Conservation (phyloP, 1,140 invertebrate genomes). For the Zaprionus tsacasi region DNA sequence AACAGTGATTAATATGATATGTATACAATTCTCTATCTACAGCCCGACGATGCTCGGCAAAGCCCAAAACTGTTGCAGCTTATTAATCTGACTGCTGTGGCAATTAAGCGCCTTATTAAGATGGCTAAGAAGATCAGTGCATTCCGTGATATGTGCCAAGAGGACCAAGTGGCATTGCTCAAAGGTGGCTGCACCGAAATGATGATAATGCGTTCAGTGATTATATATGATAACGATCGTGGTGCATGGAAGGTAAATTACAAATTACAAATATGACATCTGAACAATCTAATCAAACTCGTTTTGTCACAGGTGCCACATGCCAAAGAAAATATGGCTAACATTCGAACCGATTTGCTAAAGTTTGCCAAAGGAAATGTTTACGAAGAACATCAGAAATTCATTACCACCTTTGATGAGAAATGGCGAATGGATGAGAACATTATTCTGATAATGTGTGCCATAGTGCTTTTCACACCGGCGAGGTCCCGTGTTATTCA, state of each 20-base stretch:
- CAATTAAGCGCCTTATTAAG: constrained; percentile 94
- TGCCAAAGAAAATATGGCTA: constrained; percentile 88
- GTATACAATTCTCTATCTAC: constrained; percentile 40
- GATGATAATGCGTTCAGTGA: constrained; percentile 94
- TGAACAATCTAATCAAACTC: neutral
- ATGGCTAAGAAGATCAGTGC: constrained; percentile 95
- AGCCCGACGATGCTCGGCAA: constrained; percentile 86
- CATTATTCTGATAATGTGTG: constrained; percentile 94
- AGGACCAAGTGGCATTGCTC: constrained; percentile 94
- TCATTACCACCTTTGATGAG: constrained; percentile 92
- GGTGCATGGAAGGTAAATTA: constrained; percentile 91
- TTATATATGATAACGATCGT: constrained; percentile 93
- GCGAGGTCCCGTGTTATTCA: constrained; percentile 92
- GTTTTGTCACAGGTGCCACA: constrained; percentile 88
- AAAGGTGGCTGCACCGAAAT: constrained; percentile 92
- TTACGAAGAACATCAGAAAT: constrained; percentile 92
- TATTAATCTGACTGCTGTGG: constrained; percentile 95
- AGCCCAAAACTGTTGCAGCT: constrained; percentile 92
- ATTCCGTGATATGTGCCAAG: constrained; percentile 95
- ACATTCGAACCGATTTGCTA: constrained; percentile 92
- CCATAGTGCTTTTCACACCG: constrained; percentile 95
- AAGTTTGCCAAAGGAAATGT: constrained; percentile 94
- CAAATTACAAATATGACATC: neutral
- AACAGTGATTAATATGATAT: constrained; percentile 38
- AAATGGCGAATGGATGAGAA: constrained; percentile 93